Percentiles rank a stretch among this genome's conserved stretches.
These are phyloP conservation scores for Oncorhynchus gorbuscha DNA, from an alignment of 2,113 vertebrate genomes.

Conservation along the genomic window DNA sequence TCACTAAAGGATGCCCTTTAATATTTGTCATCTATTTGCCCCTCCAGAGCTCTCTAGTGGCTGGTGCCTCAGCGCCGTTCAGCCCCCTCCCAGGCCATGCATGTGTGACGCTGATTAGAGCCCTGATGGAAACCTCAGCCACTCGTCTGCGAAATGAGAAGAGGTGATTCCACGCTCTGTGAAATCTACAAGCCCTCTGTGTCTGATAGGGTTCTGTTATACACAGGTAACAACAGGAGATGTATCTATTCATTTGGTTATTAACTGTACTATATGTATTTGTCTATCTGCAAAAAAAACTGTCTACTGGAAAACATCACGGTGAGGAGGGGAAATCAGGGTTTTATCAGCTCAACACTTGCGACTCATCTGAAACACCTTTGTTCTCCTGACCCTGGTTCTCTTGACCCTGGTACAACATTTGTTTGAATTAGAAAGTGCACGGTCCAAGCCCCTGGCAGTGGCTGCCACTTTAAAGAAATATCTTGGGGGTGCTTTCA, in stretches of 20 bases:
- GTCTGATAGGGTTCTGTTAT: slow-evolving; percentile 49
- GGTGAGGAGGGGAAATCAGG: not conserved
- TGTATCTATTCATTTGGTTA: slow-evolving; percentile 54
- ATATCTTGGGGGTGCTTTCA: slow-evolving; percentile 68
- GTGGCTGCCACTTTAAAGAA: slow-evolving; percentile 63
- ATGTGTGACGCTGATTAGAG: slow-evolving; percentile 53
- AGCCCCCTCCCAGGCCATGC: slow-evolving; percentile 14
- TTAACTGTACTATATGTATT: slow-evolving; percentile 23
- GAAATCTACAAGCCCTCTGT: slow-evolving; percentile 47
- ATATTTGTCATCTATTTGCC: slow-evolving; percentile 8
- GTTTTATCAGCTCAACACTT: slow-evolving; percentile 69
- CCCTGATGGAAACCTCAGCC: slow-evolving; percentile 30
- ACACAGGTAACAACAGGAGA: slow-evolving; percentile 22
- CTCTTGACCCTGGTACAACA: slow-evolving; percentile 57
- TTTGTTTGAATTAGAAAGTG: slow-evolving; percentile 81
- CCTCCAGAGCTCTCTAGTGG: slow-evolving; percentile 2
- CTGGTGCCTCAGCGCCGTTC: no score
- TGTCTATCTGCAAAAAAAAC: not conserved
- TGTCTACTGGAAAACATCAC: not conserved
- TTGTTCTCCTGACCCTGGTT: slow-evolving; percentile 46
- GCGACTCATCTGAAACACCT: slow-evolving; percentile 72
- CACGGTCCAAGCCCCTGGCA: slow-evolving; percentile 69
- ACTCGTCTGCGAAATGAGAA: slow-evolving; percentile 70
- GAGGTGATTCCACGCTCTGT: slow-evolving; percentile 14
- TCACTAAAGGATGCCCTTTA: slow-evolving; percentile 27